Evolutionary conservation across 1,140 invertebrate species (phyloP).

Genomic region (Theocolax elegans): DNA sequence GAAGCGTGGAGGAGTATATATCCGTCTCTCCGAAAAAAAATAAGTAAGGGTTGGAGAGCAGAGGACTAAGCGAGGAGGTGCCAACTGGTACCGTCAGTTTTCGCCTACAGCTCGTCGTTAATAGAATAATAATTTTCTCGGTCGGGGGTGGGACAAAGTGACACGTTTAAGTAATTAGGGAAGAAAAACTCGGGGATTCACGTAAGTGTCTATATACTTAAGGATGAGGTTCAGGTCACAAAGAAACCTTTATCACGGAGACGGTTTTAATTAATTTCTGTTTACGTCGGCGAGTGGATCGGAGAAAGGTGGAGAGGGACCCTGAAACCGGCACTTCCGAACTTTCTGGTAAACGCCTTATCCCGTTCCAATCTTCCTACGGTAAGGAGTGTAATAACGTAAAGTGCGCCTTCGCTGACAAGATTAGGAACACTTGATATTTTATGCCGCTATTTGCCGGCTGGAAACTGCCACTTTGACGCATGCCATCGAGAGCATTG

Average conservation of each 20-base stretch:
- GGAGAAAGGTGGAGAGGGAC: not conserved
- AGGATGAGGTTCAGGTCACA: constrained; percentile 41
- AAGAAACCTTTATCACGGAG: constrained; percentile 32
- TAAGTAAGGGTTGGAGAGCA: not conserved
- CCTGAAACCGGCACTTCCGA: constrained; percentile 1
- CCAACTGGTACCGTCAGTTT: constrained; percentile 23
- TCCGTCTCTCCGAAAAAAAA: not conserved
- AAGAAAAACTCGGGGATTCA: constrained; percentile 53
- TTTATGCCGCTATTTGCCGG: constrained; percentile 28
- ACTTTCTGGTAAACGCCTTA: constrained; percentile 23
- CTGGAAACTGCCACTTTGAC: constrained; percentile 7
- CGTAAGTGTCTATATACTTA: constrained; percentile 56
- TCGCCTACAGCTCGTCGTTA: no score
- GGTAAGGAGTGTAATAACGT: constrained; percentile 29
- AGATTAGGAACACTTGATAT: constrained; percentile 29
- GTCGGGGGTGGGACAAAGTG: constrained; percentile 10
- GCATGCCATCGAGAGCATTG: not conserved
- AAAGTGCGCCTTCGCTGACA: constrained; percentile 28
- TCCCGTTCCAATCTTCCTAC: not conserved
- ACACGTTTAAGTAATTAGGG: constrained; percentile 35
- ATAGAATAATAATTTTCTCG: constrained; percentile 47
- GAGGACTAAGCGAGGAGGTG: constrained; percentile 7
- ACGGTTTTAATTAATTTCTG: constrained; percentile 58
- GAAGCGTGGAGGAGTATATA: no score
- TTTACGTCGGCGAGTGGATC: constrained; percentile 43